phyloP scores from a whole-genome alignment of 2,888 invertebrate species.

The Cephus sareptanus region DNA sequence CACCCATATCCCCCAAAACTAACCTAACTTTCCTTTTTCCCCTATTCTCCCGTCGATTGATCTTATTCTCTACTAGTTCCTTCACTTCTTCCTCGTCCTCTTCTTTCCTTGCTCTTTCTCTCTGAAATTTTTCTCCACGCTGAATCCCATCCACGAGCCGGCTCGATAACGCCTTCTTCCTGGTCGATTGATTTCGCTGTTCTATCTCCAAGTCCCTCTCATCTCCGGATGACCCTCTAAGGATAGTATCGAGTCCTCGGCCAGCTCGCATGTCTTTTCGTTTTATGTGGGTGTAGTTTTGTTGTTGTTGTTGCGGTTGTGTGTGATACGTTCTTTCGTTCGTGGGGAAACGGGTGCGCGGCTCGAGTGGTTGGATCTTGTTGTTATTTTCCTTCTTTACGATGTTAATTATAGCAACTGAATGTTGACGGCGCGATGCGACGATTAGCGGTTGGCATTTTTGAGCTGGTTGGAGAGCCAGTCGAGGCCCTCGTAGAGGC shows the following conservation, averaged over 20 bases:
- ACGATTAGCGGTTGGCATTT: constrained; percentile 92
- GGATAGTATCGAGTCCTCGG: neutral
- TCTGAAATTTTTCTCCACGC: neutral
- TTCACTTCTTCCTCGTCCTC: neutral
- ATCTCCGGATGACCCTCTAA: constrained; percentile 4
- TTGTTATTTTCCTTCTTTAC: constrained; percentile 47
- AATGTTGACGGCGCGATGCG: constrained; percentile 45
- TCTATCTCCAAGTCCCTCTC: constrained; percentile 7
- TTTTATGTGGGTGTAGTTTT: constrained; percentile 22
- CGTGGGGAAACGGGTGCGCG: constrained; percentile 49
- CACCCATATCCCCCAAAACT: neutral
- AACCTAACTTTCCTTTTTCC: neutral
- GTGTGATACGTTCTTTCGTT: constrained; percentile 41
- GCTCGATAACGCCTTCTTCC: neutral
- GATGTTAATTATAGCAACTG: constrained; percentile 32
- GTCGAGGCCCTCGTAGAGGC: constrained; percentile 98
- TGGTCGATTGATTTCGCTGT: neutral
- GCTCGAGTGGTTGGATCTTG: constrained; percentile 8
- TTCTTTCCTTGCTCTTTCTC: neutral
- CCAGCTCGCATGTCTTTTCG: constrained; percentile 6
- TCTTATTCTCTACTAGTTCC: constrained; percentile 7
- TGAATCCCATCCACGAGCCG: neutral
- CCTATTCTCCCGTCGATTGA: constrained; percentile 3
- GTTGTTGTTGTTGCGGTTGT: constrained; percentile 18
- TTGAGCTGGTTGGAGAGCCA: constrained; percentile 99